Evolutionary conservation across 2,113 vertebrate species (phyloP).

Genomic region (Seriola aureovittata): DNA sequence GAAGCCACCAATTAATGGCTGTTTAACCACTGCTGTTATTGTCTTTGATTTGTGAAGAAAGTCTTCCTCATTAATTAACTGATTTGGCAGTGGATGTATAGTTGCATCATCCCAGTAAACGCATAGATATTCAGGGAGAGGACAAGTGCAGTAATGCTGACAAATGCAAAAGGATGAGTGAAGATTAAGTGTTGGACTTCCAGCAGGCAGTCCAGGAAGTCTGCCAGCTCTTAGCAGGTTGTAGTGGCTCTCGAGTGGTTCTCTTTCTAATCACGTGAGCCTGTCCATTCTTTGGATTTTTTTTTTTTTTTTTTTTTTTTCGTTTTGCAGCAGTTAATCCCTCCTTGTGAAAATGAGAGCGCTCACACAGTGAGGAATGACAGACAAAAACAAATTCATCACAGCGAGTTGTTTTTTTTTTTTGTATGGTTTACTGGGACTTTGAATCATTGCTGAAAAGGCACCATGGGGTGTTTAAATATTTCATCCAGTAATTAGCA

Average conservation of each 20-base stretch:
- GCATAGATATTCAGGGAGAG: background rate
- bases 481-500: constrained; percentile 60
- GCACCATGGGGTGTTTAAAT: constrained; percentile 23
- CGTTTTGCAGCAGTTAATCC: constrained; percentile 30
- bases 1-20: background rate
- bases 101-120: background rate
- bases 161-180: background rate
- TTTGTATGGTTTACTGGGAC: background rate
- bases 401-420: constrained; percentile 15
- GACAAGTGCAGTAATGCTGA: background rate
- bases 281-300: constrained; percentile 25
- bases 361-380: constrained; percentile 18
- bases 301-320: background rate
- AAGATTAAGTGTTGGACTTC: background rate
- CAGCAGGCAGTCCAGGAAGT: constrained; percentile 29
- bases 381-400: constrained; percentile 30
- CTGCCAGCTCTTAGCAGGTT: constrained; percentile 24
- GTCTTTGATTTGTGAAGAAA: background rate
- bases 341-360: constrained; percentile 25
- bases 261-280: constrained; percentile 32
- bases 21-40: background rate
- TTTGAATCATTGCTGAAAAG: constrained; percentile 20
- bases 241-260: constrained; percentile 8
- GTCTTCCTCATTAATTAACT: background rate
- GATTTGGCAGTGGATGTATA: background rate